Percentiles rank a stretch among this genome's conserved stretches.
Conservation (phyloP, 2,797 vertebrate genomes). For the Nannoperca australis region DNA sequence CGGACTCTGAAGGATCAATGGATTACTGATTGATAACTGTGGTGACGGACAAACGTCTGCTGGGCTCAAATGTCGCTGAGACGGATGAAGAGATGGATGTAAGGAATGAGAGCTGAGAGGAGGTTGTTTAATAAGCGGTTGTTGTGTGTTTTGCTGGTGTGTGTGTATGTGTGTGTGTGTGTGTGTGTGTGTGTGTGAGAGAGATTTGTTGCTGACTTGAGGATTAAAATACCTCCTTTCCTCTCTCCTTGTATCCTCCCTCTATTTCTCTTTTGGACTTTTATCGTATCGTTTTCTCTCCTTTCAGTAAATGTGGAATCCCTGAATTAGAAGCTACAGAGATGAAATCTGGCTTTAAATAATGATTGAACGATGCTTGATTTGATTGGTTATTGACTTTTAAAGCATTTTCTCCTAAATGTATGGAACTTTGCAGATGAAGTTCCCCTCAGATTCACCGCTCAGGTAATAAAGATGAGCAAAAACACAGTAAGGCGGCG, state of each 20-base stretch:
- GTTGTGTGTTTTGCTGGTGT: slow-evolving; percentile 32
- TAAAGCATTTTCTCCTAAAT: too few relatives aligned
- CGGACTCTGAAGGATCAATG: background rate
- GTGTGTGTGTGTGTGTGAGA: background rate
- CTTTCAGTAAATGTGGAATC: background rate
- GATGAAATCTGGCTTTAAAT: background rate
- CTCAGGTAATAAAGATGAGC: too few relatives aligned
- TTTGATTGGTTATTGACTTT: too few relatives aligned
- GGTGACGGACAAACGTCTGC: background rate
- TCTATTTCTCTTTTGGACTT: background rate
- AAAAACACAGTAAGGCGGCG: too few relatives aligned
- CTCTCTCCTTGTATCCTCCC: background rate
- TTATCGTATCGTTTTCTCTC: background rate
- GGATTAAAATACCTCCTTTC: slow-evolving; percentile 26
- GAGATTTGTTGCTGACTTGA: slow-evolving; percentile 42
- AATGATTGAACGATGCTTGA: too few relatives aligned
- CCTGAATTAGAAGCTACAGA: background rate
- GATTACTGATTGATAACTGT: slow-evolving; percentile 10
- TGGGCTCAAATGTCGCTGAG: background rate
- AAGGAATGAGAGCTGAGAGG: background rate
- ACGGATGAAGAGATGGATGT: background rate
- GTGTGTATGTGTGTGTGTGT: background rate
- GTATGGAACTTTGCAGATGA: too few relatives aligned
- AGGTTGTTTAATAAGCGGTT: slow-evolving; percentile 22
- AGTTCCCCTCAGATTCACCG: background rate